Evolutionary conservation across 2,113 vertebrate species (phyloP).

Genomic region (Cygnus atratus): DNA sequence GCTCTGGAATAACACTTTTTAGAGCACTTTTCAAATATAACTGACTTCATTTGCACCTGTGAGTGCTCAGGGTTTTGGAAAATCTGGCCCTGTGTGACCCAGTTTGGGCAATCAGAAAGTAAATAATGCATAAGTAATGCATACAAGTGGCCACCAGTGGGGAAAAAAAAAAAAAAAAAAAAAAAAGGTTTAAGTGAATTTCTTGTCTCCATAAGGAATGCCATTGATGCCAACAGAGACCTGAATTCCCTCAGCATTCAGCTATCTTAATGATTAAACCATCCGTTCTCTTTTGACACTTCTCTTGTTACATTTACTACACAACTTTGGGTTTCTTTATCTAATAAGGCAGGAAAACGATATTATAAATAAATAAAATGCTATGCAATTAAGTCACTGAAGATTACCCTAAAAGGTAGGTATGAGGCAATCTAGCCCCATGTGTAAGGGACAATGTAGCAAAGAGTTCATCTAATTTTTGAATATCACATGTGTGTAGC

Average conservation of each 20-base stretch:
- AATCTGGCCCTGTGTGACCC: not conserved
- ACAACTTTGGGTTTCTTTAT: not conserved
- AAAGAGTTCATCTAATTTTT: not conserved
- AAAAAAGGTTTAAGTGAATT: not conserved
- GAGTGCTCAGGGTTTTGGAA: not conserved
- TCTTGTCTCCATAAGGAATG: not conserved
- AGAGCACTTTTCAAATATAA: not conserved
- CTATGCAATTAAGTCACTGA: not conserved
- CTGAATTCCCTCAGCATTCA: not conserved
- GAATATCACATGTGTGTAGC: fast-evolving
- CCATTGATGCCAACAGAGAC: not conserved
- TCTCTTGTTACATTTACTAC: not conserved
- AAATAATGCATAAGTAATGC: not conserved
- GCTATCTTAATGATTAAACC: not conserved
- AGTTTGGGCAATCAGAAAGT: not conserved
- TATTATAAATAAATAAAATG: not conserved
- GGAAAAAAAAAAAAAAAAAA: not conserved
- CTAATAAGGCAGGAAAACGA: not conserved
- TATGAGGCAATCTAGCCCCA: not conserved
- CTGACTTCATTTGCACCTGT: not conserved
- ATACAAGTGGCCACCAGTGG: not conserved
- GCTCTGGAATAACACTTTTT: not conserved
- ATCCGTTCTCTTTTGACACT: not conserved
- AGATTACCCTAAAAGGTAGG: not conserved
- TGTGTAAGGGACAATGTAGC: not conserved